phyloP scores from a whole-genome alignment of 2,797 vertebrate species.

The Hipposideros larvatus region DNA sequence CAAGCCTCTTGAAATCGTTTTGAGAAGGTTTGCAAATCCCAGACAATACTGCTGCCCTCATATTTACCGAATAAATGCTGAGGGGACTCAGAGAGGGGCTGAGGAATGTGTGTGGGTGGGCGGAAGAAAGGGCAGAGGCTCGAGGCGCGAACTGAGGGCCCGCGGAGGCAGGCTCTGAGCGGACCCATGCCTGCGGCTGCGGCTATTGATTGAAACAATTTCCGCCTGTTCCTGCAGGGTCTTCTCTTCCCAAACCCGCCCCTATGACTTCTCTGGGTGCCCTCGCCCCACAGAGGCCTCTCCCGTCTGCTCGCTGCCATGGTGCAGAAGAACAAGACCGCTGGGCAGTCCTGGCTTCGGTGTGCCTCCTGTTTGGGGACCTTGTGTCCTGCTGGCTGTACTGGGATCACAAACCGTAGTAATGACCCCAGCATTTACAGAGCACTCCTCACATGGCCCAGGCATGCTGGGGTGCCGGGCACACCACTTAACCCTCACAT shows the following conservation, averaged over 20 bases:
- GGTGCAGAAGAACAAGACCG: too few species aligned
- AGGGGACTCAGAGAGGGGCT: accelerated
- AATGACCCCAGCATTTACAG: accelerated
- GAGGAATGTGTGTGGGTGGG: accelerated
- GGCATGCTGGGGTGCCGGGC: accelerated
- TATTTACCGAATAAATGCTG: accelerated
- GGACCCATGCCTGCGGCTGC: accelerated
- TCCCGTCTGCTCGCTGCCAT: too few species aligned
- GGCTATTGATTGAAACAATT: accelerated
- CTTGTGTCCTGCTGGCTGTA: neutral
- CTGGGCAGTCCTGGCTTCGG: accelerated
- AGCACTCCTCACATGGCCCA: accelerated
- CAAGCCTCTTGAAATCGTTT: neutral
- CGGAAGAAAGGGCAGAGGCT: too few species aligned
- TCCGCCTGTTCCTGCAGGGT: neutral
- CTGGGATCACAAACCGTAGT: neutral
- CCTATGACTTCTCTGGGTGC: accelerated
- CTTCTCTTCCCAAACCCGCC: neutral
- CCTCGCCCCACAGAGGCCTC: too few species aligned
- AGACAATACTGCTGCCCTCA: accelerated
- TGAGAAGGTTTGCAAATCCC: neutral
- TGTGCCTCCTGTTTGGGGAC: neutral
- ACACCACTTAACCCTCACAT: accelerated
- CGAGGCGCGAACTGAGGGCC: accelerated
- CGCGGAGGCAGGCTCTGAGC: accelerated